Evolutionary conservation across 1,140 invertebrate genomes (phyloP), one percentile per base, ranked within the genome.

Genomic region (Bombus consobrinus): DNA sequence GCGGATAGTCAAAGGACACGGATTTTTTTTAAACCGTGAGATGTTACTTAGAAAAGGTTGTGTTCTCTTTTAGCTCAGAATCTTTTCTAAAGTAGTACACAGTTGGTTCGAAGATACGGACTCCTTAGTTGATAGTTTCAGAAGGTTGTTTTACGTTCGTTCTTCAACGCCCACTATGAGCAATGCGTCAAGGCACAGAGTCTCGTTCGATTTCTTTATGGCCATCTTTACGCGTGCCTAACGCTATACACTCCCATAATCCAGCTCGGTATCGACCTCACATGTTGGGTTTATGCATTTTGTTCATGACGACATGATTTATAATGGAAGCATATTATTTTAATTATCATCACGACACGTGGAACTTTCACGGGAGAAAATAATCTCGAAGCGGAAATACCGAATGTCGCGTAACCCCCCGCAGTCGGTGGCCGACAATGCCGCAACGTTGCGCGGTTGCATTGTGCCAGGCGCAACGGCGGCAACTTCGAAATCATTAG

Each of bases 81-180:
- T 81, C 77, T 90, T 90, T 71, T 28, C 86, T 92, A 92, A 90
- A 92, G 69, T n/a, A 43, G 71, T 37, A 73, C 53, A 78, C 43
- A 32, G n/a, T 47, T 25, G 76, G 47, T 43, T 25, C 32, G 64
- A 32, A 88, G 47, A 53, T 86, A 62, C 72, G 68, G 73, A 53
- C 43, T 34, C 22, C 62, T 73, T 57, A 59, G 69, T 62, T 72
- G 57, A 64, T 66, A 68, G 41, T 80, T 77, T 53, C 25, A n/a
- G n/a, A 34, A 69, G 77, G 72, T 74, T 53, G 32, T 74, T 91
- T 91, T 91, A 90, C 90, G 87, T 41, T 88, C 77, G 78, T 87
- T 89, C 77, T 76, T 66, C 43, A 72, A 92, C 88, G 83, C 86
- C 86, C 88, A 89, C 89, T 41, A 86, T 39, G 71, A 59, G 76